Evolutionary conservation across 1,140 invertebrate genomes (phyloP).

Genomic region (Rhyacophila brunnea): DNA sequence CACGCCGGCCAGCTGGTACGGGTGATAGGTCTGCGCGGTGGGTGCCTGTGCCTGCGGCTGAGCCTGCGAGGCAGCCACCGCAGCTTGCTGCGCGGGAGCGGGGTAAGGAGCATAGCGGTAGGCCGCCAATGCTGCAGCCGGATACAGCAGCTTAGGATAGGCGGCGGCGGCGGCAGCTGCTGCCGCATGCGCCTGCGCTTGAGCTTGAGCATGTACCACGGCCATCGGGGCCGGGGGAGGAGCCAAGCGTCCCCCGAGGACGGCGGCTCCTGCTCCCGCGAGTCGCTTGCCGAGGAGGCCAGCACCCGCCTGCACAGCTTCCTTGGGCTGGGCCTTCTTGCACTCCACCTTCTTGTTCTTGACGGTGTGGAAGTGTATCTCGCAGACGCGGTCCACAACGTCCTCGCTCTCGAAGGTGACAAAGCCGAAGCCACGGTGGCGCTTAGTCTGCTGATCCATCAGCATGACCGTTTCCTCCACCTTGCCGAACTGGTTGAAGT

Average conservation of each 20-base stretch:
- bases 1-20: constrained; percentile 81
- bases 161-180: constrained; percentile 47
- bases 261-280: constrained; percentile 40
- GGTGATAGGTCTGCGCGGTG: constrained; percentile 71
- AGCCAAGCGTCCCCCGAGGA: constrained; percentile 34
- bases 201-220: constrained; percentile 36
- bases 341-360: constrained; percentile 93
- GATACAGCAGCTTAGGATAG: constrained; percentile 27
- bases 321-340: constrained; percentile 90
- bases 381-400: constrained; percentile 86
- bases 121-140: constrained; percentile 45
- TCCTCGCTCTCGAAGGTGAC: constrained; percentile 91
- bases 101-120: constrained; percentile 74
- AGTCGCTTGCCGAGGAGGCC: constrained; percentile 48
- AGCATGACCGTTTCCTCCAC: constrained; percentile 92
- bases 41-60: constrained; percentile 58
- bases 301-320: constrained; percentile 67
- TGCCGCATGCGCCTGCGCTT: constrained; percentile 42
- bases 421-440: constrained; percentile 87
- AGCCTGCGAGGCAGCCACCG: constrained; percentile 49
- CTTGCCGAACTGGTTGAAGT: constrained; percentile 89
- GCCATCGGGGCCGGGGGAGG: constrained; percentile 33
- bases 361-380: constrained; percentile 90
- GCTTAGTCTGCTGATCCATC: constrained; percentile 92
- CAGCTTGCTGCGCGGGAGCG: constrained; percentile 55